Evolutionary conservation across 2,888 invertebrate species (phyloP).

Genomic region (Clusia tigrina): DNA sequence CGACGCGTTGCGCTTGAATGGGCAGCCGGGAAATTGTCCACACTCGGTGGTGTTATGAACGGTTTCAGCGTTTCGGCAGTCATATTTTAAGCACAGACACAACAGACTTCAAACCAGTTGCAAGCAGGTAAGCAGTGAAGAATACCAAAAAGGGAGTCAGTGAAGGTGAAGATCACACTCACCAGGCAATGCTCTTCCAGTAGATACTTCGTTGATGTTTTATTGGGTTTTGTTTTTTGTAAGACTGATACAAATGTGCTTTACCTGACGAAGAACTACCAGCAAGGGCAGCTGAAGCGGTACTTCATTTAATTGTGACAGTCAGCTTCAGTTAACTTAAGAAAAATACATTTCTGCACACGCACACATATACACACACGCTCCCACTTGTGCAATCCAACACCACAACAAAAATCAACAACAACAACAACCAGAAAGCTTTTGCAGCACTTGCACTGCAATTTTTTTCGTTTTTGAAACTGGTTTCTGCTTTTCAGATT

Average conservation of each 20-base stretch:
- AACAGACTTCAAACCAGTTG: constrained; percentile 15
- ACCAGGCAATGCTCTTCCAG: too few relatives aligned
- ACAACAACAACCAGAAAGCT: background rate
- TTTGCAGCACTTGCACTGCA: background rate
- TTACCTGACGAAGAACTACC: background rate
- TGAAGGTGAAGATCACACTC: background rate
- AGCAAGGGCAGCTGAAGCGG: too few relatives aligned
- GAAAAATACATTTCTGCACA: too few relatives aligned
- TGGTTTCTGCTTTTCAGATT: background rate
- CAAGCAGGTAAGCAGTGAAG: background rate
- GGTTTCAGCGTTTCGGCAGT: constrained; percentile 64
- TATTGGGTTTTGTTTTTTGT: too few relatives aligned
- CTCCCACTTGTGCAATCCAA: too few relatives aligned
- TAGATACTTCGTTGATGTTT: too few relatives aligned
- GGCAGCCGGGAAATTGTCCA: constrained; percentile 51
- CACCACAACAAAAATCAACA: background rate
- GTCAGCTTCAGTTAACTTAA: too few relatives aligned
- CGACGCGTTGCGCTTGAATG: constrained; percentile 41
- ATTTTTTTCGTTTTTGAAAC: background rate
- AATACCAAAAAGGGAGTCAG: too few relatives aligned
- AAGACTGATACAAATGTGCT: background rate
- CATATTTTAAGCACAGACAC: constrained; percentile 47
- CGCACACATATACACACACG: too few relatives aligned
- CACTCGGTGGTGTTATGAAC: constrained; percentile 59
- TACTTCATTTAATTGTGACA: too few relatives aligned